Conservation (phyloP, 2,888 invertebrate genomes). For the Aporophyla lueneburgensis region DNA sequence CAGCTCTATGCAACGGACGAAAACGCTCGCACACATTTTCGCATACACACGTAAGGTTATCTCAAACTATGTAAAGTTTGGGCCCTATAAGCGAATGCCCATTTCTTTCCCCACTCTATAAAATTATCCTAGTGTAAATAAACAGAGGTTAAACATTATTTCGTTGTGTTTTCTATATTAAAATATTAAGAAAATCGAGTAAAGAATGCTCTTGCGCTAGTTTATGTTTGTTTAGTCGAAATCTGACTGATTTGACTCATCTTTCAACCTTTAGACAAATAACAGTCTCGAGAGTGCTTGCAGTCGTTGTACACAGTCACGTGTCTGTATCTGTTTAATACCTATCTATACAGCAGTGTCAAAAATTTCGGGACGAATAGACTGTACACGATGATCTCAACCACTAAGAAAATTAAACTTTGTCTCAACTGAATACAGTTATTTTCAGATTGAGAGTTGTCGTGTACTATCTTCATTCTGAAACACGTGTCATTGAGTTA, state of each 20-base stretch:
- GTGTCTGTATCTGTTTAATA: not conserved
- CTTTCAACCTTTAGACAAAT: not conserved
- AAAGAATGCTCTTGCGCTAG: not conserved
- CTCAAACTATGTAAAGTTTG: not conserved
- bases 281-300: not conserved
- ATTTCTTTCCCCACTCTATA: not conserved
- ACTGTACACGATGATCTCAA: no score
- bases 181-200: not conserved
- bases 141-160: not conserved
- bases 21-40: not conserved
- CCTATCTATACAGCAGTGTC: no score
- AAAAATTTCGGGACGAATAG: no score
- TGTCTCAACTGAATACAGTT: no score
- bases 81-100: not conserved
- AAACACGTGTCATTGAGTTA: no score
- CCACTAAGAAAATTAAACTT: no score
- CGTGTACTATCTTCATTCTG: no score
- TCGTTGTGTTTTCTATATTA: not conserved
- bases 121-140: not conserved
- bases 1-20: not conserved
- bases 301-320: not conserved
- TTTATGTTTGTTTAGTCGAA: not conserved
- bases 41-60: not conserved
- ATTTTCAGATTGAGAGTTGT: no score
- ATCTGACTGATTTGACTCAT: no score